Conservation (phyloP, 2,888 invertebrate genomes). For the Dasysyrphus tricinctus region DNA sequence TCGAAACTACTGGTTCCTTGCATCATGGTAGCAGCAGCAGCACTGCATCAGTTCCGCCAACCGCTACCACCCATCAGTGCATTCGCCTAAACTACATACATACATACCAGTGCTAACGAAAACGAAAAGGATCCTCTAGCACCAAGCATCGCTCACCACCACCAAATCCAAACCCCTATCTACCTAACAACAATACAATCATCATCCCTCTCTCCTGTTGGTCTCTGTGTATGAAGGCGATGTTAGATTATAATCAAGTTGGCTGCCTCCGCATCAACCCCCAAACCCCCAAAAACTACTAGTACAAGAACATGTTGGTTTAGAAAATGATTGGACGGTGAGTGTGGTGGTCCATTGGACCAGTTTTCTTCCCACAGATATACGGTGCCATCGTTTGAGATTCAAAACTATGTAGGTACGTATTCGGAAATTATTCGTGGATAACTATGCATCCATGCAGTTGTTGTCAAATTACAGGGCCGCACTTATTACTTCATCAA, state of each 20-base stretch:
- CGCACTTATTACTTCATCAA: not conserved
- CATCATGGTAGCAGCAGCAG: conserved; percentile 4
- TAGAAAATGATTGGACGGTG: conserved; percentile 64
- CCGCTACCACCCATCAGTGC: not conserved
- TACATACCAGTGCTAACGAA: conserved; percentile 62
- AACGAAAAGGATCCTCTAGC: conserved; percentile 49
- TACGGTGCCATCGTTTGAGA: conserved; percentile 55
- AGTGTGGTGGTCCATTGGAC: conserved; percentile 42
- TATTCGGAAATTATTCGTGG: conserved; percentile 74
- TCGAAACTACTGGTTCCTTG: conserved; percentile 61
- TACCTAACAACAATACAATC: conserved; percentile 58
- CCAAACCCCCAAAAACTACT: conserved; percentile 22
- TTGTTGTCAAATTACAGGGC: conserved; percentile 30
- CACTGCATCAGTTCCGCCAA: not conserved
- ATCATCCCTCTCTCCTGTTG: conserved; percentile 52
- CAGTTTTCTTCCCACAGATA: conserved; percentile 50
- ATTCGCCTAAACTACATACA: conserved; percentile 30
- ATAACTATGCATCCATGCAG: conserved; percentile 68
- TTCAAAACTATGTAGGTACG: conserved; percentile 40
- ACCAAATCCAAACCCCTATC: conserved; percentile 17
- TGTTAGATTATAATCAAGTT: conserved; percentile 76
- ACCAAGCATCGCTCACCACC: conserved; percentile 4
- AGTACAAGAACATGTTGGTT: conserved; percentile 63
- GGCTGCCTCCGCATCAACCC: conserved; percentile 48
- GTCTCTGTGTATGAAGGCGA: conserved; percentile 57